These are phyloP conservation scores for Hemiprocne comata DNA, from an alignment of 2,113 vertebrate genomes.

Conservation along the genomic window DNA sequence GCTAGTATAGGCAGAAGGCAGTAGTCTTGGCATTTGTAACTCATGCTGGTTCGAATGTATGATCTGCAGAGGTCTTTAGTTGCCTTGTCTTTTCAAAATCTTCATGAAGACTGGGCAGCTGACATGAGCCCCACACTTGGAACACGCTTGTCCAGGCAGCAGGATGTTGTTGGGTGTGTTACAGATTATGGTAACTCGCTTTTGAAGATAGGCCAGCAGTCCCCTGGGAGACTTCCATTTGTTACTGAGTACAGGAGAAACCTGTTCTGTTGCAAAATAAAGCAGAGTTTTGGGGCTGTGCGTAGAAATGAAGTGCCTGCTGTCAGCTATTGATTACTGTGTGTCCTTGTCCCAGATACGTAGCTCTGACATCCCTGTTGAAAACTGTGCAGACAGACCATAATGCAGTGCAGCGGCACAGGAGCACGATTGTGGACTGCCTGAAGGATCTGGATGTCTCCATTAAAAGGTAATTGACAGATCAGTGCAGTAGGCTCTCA, in stretches of 20 bases:
- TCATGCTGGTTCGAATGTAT: neutral
- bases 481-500: neutral
- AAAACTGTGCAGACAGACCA: conserved; percentile 99
- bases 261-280: neutral
- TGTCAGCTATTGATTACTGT: neutral
- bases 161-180: neutral
- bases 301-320: neutral
- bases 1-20: neutral
- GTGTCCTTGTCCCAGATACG: conserved; percentile 81
- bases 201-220: neutral
- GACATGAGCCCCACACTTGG: neutral
- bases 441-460: conserved; percentile 98
- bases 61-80: neutral
- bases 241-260: neutral
- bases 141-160: neutral
- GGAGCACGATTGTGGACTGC: conserved; percentile 99
- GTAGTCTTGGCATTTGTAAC: neutral
- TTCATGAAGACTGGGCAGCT: neutral
- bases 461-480: conserved; percentile 89
- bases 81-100: neutral
- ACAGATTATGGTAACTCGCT: neutral
- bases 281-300: neutral
- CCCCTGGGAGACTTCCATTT: neutral
- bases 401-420: conserved; percentile 96
- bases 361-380: conserved; percentile 96